Percentiles rank a stretch among this genome's conserved stretches.
Conservation (phyloP, 2,888 invertebrate species). For the Mesorhabditis spiculigera region DNA sequence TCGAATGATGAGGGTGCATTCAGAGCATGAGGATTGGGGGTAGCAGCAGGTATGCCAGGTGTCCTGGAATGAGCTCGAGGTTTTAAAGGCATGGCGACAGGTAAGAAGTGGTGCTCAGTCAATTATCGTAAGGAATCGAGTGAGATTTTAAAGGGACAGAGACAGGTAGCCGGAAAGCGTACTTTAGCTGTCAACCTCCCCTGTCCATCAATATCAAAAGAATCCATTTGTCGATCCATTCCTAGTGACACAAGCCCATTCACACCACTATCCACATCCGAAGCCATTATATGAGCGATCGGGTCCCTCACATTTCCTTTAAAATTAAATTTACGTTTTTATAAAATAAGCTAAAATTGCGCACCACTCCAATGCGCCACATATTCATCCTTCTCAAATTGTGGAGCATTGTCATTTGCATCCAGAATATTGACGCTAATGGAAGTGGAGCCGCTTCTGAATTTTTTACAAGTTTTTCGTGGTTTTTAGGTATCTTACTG, state of each 20-base stretch:
- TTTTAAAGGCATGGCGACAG: too few species aligned
- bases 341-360: not conserved
- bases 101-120: too few species aligned
- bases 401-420: constrained; percentile 6
- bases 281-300: constrained; percentile 1
- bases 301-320: constrained; percentile 2
- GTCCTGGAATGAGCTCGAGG: not conserved
- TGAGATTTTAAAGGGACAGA: not conserved
- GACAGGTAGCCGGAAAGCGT: too few species aligned
- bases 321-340: too few species aligned
- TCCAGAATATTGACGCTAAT: not conserved
- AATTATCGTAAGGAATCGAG: too few species aligned
- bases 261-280: not conserved
- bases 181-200: not conserved
- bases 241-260: not conserved
- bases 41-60: not conserved
- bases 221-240: not conserved
- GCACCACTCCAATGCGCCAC: not conserved
- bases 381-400: constrained; percentile 1
- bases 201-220: not conserved
- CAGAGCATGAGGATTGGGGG: not conserved
- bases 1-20: not conserved
- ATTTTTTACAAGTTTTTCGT: not conserved
- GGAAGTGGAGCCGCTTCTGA: not conserved
- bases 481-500: not conserved